Percentiles rank a stretch among this genome's conserved stretches.
Evolutionary conservation across 2,113 vertebrate genomes (phyloP).

Genomic region (Ctenomys sociabilis): DNA sequence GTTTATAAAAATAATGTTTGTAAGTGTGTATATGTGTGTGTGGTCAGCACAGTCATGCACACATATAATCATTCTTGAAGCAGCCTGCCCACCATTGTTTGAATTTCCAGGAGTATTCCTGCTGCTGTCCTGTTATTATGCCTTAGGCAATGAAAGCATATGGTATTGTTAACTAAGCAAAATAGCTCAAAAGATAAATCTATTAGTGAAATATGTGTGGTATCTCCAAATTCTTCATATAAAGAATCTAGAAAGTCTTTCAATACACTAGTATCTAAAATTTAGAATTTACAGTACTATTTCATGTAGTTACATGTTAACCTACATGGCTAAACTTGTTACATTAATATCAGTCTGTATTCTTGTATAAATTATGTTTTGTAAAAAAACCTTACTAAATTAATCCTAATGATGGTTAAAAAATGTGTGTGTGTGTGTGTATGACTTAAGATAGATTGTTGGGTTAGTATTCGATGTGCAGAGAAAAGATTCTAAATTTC

Average conservation of each 20-base stretch:
- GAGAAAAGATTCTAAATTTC: neutral
- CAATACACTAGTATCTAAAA: neutral
- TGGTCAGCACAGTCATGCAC: neutral
- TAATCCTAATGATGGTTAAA: conserved; percentile 18
- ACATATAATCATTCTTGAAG: neutral
- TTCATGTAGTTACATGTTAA: neutral
- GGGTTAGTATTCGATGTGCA: neutral
- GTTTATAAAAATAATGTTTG: neutral
- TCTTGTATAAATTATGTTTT: neutral
- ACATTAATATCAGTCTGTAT: neutral
- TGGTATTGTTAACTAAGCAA: neutral
- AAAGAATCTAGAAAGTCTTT: neutral
- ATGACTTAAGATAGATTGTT: neutral
- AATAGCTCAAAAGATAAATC: neutral
- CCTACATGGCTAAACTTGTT: conserved; percentile 8
- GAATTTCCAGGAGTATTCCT: neutral
- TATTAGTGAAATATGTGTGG: neutral
- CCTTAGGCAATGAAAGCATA: neutral
- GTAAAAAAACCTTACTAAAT: neutral
- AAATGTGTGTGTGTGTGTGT: neutral
- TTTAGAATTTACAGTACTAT: neutral
- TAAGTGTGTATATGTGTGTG: neutral
- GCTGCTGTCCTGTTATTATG: neutral
- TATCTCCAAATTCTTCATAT: neutral
- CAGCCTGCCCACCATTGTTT: neutral